phyloP scores from a whole-genome alignment of 1,140 invertebrate genomes.

The Ceratosolen fusciceps region DNA sequence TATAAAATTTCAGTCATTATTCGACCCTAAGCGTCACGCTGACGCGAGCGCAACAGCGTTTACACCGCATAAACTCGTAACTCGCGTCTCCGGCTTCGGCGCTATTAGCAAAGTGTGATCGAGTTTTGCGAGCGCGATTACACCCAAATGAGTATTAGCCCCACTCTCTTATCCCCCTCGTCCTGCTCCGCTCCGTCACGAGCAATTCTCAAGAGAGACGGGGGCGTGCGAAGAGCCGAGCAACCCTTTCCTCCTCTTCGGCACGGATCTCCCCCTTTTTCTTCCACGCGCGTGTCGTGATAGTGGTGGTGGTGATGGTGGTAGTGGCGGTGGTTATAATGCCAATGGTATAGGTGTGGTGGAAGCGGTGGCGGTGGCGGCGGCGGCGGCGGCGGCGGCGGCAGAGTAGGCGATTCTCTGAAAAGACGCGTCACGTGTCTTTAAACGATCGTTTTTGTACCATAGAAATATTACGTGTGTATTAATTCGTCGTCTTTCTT shows the following conservation, averaged over 20 bases:
- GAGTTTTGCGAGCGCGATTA: slow-evolving; percentile 73
- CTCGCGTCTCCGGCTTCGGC: slow-evolving; percentile 52
- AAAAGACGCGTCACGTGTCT: slow-evolving; percentile 53
- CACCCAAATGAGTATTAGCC: slow-evolving; percentile 72
- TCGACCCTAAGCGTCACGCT: slow-evolving; percentile 56
- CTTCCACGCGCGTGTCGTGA: background rate
- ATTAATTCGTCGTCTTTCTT: slow-evolving; percentile 43
- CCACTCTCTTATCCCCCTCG: slow-evolving; percentile 48
- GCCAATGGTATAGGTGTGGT: no score
- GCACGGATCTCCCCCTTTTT: background rate
- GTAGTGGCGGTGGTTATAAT: no score
- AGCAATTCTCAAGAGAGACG: slow-evolving; percentile 55
- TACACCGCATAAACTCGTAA: slow-evolving; percentile 57
- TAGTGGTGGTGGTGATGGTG: no score
- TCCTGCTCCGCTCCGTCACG: slow-evolving; percentile 38
- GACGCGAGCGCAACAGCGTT: slow-evolving; percentile 57
- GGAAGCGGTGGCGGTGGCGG: no score
- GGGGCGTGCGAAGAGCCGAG: slow-evolving; percentile 38
- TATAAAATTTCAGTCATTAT: slow-evolving; percentile 59
- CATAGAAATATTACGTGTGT: slow-evolving; percentile 24
- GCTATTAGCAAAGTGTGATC: slow-evolving; percentile 74
- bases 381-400: no score
- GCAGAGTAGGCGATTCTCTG: background rate
- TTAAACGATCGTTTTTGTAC: slow-evolving; percentile 49
- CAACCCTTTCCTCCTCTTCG: slow-evolving; percentile 51